Percentiles rank a stretch among this genome's conserved stretches.
Conservation (phyloP, 2,113 vertebrate genomes). For the Hyperoodon ampullatus region DNA sequence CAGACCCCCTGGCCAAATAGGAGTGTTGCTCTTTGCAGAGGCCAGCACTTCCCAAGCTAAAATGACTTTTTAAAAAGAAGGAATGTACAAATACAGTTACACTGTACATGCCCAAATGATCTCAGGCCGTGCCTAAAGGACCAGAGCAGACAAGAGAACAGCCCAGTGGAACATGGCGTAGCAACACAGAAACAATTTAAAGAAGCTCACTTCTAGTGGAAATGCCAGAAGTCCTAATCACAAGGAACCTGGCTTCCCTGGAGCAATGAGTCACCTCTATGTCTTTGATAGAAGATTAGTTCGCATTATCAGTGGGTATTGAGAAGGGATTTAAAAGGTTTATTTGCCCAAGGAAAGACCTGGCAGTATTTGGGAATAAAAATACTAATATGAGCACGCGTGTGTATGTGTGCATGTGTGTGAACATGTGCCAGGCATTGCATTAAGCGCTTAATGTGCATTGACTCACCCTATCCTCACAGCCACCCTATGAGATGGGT, state of each 20-base stretch:
- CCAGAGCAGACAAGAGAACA: not conserved
- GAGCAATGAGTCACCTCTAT: not conserved
- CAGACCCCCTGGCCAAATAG: slow-evolving; percentile 77
- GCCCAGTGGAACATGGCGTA: not conserved
- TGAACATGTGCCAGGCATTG: not conserved
- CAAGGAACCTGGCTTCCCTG: not conserved
- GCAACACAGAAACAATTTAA: not conserved
- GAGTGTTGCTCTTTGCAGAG: slow-evolving; percentile 76
- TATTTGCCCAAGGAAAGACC: slow-evolving; percentile 33
- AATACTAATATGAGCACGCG: not conserved
- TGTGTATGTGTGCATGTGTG: not conserved
- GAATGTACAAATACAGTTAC: slow-evolving; percentile 54
- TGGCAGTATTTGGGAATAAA: not conserved
- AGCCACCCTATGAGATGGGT: not conserved
- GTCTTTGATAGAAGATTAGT: not conserved
- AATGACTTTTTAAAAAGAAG: slow-evolving; percentile 65
- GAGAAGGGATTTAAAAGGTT: slow-evolving; percentile 23
- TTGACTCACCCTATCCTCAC: not conserved
- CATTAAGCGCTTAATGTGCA: not conserved
- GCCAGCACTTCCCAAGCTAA: slow-evolving; percentile 63
- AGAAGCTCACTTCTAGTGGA: not conserved
- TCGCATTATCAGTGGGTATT: not conserved
- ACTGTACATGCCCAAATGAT: slow-evolving; percentile 51
- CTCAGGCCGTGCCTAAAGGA: not conserved
- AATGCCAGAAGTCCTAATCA: not conserved